These are phyloP conservation scores for Linurgus olivaceus DNA, from an alignment of 2,797 vertebrate species.

Conservation along the genomic window DNA sequence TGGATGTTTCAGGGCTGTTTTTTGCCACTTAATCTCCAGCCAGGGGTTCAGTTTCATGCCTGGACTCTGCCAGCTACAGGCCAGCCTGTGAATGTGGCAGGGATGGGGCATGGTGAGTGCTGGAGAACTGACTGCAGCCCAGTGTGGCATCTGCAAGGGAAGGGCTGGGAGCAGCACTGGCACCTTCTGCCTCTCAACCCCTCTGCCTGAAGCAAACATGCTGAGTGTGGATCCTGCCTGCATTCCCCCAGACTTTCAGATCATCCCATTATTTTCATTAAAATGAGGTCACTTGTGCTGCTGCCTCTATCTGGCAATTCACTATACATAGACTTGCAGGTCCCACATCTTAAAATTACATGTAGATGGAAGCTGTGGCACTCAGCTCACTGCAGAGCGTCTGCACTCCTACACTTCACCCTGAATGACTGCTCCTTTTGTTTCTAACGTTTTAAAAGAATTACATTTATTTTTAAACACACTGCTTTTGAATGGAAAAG, in stretches of 20 bases:
- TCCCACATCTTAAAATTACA: neutral
- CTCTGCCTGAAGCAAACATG: neutral
- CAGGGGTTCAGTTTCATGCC: neutral
- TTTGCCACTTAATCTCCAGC: neutral
- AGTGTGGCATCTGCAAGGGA: accelerated
- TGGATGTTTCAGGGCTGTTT: neutral
- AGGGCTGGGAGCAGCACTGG: neutral
- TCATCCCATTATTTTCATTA: neutral
- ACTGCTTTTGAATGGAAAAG: constrained; percentile 30
- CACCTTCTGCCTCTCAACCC: neutral
- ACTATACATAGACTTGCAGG: accelerated
- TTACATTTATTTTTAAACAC: constrained; percentile 56
- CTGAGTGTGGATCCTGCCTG: neutral
- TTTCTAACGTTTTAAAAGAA: neutral
- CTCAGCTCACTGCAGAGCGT: neutral
- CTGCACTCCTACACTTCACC: neutral
- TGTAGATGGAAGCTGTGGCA: neutral
- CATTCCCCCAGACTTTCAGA: neutral
- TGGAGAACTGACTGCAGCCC: neutral
- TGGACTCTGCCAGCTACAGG: neutral
- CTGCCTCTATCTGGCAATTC: neutral
- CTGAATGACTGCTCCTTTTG: neutral
- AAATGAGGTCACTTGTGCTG: neutral
- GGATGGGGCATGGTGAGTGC: accelerated
- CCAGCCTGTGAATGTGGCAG: neutral